Percentiles rank a stretch among this genome's conserved stretches.
Evolutionary conservation across 1,140 invertebrate species (phyloP).

Genomic region (Polypedilum pembai): DNA sequence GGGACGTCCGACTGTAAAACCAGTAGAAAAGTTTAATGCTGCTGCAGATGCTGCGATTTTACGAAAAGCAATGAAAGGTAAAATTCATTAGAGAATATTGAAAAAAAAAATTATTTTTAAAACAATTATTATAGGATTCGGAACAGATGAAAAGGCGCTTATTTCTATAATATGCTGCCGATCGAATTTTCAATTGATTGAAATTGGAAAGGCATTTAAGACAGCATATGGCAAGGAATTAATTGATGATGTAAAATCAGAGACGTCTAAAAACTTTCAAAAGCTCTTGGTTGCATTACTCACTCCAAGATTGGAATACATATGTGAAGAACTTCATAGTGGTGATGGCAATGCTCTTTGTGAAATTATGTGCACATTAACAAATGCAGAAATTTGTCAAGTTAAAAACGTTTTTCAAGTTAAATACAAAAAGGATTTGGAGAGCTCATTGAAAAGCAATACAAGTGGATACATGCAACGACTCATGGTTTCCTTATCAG

Average conservation of each 20-base stretch:
- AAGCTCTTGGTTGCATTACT: slow-evolving; percentile 73
- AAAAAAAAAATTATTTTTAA: too few species aligned
- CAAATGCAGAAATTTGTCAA: slow-evolving; percentile 70
- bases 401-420: slow-evolving; percentile 26
- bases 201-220: slow-evolving; percentile 60
- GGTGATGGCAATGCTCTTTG: slow-evolving; percentile 81
- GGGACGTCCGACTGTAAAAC: slow-evolving; percentile 54
- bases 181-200: slow-evolving; percentile 57
- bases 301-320: slow-evolving; percentile 77
- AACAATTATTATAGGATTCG: too few species aligned
- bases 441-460: slow-evolving; percentile 67
- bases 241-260: slow-evolving; percentile 63
- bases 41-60: slow-evolving; percentile 59
- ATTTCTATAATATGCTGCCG: slow-evolving; percentile 62
- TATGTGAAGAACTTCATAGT: slow-evolving; percentile 77
- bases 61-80: slow-evolving; percentile 67
- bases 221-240: slow-evolving; percentile 68
- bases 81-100: too few species aligned
- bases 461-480: slow-evolving; percentile 71
- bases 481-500: slow-evolving; percentile 58
- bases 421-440: slow-evolving; percentile 65
- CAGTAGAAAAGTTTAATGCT: slow-evolving; percentile 54
- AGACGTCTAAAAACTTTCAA: slow-evolving; percentile 69
- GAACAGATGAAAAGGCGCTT: slow-evolving; percentile 68
- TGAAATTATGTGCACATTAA: slow-evolving; percentile 81